These are phyloP conservation scores for Zaprionus inermis DNA, from an alignment of 1,140 invertebrate genomes.

Conservation along the genomic window DNA sequence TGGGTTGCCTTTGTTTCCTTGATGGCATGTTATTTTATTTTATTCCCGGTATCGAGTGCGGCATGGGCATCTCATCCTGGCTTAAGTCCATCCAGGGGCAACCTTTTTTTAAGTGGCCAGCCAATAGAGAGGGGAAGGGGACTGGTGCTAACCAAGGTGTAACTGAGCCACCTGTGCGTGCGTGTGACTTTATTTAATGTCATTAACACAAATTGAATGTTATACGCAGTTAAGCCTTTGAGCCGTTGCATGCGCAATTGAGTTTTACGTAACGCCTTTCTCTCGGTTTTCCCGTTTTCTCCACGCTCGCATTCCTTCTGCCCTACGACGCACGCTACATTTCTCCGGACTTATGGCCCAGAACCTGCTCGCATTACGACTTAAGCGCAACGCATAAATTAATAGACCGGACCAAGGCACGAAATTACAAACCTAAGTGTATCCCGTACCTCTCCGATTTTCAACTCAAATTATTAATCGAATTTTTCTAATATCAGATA, in stretches of 20 bases:
- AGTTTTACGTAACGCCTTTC: slow-evolving; percentile 54
- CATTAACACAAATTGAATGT: slow-evolving; percentile 82
- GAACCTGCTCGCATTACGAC: slow-evolving; percentile 30
- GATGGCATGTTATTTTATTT: slow-evolving; percentile 20
- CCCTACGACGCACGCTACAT: slow-evolving; percentile 10
- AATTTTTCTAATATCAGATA: not conserved
- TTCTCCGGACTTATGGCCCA: slow-evolving; percentile 36
- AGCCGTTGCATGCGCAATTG: slow-evolving; percentile 77
- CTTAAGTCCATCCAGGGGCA: slow-evolving; percentile 46
- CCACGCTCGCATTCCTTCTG: not conserved
- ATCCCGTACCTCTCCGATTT: not conserved
- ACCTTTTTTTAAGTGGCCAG: slow-evolving; percentile 79
- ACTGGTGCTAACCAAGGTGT: slow-evolving; percentile 22
- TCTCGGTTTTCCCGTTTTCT: not conserved
- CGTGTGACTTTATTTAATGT: slow-evolving; percentile 79
- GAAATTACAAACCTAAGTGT: not conserved
- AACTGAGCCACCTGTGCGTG: slow-evolving; percentile 31
- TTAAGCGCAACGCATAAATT: slow-evolving; percentile 16
- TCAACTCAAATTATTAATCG: not conserved
- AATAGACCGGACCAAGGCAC: slow-evolving; percentile 14
- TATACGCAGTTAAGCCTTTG: slow-evolving; percentile 69
- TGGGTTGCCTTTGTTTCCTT: not conserved
- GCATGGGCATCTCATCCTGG: slow-evolving; percentile 21
- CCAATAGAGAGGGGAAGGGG: slow-evolving; percentile 44
- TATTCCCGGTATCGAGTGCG: slow-evolving; percentile 5